Percentiles rank a stretch among this genome's conserved stretches.
Conservation (phyloP, 2,888 invertebrate genomes). For the Xanthorhoe designata region DNA sequence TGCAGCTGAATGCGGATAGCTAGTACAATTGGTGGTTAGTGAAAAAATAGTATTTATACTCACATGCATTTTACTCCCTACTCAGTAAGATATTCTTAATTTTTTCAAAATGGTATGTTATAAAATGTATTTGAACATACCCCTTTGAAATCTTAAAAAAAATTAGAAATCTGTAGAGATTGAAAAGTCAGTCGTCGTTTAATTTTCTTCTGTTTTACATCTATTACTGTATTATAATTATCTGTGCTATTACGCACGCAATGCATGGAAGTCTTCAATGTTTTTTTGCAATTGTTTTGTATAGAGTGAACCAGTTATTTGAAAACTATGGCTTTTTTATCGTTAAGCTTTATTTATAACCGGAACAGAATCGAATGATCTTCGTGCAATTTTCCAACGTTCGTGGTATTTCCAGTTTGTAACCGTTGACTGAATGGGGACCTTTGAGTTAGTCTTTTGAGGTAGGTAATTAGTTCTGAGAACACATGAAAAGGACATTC, state of each 20-base stretch:
- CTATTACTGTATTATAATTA: too few relatives aligned
- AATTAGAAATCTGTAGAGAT: too few relatives aligned
- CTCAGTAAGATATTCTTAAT: too few relatives aligned
- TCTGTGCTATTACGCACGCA: too few relatives aligned
- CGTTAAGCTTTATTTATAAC: slow-evolving; percentile 43
- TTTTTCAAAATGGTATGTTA: too few relatives aligned
- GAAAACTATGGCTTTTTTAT: slow-evolving; percentile 21
- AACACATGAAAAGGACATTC: neutral
- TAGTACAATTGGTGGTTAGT: slow-evolving; percentile 11
- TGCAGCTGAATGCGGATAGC: slow-evolving; percentile 23
- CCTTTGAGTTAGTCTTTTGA: neutral
- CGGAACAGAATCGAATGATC: slow-evolving; percentile 38
- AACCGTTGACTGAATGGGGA: slow-evolving; percentile 3
- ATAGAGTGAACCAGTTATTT: slow-evolving; percentile 10
- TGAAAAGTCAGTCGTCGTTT: too few relatives aligned
- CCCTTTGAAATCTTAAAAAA: too few relatives aligned
- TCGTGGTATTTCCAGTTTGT: slow-evolving; percentile 30
- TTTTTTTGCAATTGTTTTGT: neutral
- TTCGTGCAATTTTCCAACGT: slow-evolving; percentile 36
- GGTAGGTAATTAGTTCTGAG: slow-evolving; percentile 11
- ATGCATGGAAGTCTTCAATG: too few relatives aligned
- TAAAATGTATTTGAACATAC: too few relatives aligned
- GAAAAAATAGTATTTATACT: too few relatives aligned
- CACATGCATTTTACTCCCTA: too few relatives aligned
- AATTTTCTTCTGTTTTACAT: too few relatives aligned